These are phyloP conservation scores for Colistium nudipinnis DNA, from an alignment of 2,113 vertebrate genomes.

Conservation along the genomic window DNA sequence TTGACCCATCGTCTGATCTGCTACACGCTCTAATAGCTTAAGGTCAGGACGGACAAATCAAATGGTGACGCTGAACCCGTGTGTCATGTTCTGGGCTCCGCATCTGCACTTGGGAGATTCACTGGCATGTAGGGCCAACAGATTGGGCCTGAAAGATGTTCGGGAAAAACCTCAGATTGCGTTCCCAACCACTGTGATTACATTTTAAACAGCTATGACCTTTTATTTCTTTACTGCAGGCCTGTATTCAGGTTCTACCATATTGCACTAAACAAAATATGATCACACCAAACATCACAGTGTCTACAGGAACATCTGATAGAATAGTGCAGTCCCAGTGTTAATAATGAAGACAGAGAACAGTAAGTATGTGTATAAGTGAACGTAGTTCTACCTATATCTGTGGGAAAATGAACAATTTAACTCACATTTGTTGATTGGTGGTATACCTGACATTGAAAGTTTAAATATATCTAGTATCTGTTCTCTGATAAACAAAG, in stretches of 20 bases:
- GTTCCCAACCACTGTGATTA: not conserved
- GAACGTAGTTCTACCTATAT: no score
- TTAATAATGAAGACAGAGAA: not conserved
- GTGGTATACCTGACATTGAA: not conserved
- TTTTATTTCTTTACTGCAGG: not conserved
- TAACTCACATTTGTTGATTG: not conserved
- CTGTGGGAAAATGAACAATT: no score
- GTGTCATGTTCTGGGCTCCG: constrained; percentile 29
- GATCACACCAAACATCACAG: no score
- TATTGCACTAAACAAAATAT: not conserved
- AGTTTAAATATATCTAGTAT: not conserved
- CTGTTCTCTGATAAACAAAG: no score
- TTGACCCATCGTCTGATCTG: constrained; percentile 81
- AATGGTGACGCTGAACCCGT: constrained; percentile 55
- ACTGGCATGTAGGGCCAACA: not conserved
- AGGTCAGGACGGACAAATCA: constrained; percentile 71
- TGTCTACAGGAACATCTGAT: no score
- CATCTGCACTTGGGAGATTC: constrained; percentile 17
- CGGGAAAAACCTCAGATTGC: constrained; percentile 22
- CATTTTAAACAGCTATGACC: not conserved
- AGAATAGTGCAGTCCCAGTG: no score
- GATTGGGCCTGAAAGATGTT: constrained; percentile 3
- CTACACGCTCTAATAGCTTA: constrained; percentile 70
- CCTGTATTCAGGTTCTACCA: not conserved
- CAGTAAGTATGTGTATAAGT: no score